These are phyloP conservation scores for Tichodroma muraria DNA, from an alignment of 2,113 vertebrate genomes.

Conservation along the genomic window DNA sequence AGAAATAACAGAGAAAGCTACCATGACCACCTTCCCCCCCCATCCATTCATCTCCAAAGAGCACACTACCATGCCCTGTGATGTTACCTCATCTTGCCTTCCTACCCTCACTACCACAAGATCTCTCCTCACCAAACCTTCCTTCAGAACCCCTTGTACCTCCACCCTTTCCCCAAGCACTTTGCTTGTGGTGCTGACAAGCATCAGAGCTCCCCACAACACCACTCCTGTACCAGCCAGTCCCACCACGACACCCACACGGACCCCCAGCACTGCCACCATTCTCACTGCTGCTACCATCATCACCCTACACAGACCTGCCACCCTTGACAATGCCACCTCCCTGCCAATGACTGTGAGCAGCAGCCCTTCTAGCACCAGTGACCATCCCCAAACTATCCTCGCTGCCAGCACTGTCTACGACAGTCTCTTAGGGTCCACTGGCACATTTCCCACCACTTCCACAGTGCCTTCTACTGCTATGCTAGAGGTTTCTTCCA, in stretches of 20 bases:
- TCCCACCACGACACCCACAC: neutral
- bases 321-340: neutral
- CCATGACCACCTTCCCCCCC: accelerated
- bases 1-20: neutral
- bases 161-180: neutral
- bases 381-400: neutral
- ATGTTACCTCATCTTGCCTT: neutral
- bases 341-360: neutral
- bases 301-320: neutral
- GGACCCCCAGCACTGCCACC: neutral
- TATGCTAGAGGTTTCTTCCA: neutral
- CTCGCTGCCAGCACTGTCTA: neutral
- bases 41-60: neutral
- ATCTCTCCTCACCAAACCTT: too few species aligned
- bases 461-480: neutral
- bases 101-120: neutral
- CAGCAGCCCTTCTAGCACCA: neutral
- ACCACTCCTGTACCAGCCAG: neutral
- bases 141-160: neutral
- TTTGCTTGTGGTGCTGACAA: neutral
- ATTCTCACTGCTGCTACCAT: accelerated
- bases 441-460: accelerated
- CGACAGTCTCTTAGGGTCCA: neutral
- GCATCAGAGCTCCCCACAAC: neutral
- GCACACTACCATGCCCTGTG: accelerated